A percentile compares a stretch with the other conserved stretches of the same genome.
These are phyloP conservation scores for Leuctra nigra DNA, from an alignment of 2,888 invertebrate species.

Conservation along the genomic window DNA sequence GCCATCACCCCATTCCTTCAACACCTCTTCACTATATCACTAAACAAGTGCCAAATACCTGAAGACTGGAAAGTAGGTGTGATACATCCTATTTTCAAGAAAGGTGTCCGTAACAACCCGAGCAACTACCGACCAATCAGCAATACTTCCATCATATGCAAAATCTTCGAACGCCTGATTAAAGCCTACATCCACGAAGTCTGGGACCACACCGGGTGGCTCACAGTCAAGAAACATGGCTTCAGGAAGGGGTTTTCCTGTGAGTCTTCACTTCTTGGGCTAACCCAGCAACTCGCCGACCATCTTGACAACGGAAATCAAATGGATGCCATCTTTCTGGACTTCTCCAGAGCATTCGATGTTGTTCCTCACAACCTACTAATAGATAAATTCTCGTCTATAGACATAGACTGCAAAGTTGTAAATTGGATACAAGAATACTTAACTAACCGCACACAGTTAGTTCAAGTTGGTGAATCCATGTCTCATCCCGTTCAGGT, in stretches of 20 bases:
- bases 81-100: not conserved
- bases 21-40: not conserved
- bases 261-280: not conserved
- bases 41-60: not conserved
- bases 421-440: not conserved
- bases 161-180: not conserved
- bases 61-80: not conserved
- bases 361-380: constrained; percentile 1
- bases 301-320: not conserved
- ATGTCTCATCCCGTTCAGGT: not conserved
- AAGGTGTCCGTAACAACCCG: not conserved
- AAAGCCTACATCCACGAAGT: not conserved
- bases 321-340: not conserved
- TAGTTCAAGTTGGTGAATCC: not conserved
- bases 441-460: not conserved
- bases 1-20: not conserved
- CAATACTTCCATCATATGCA: not conserved
- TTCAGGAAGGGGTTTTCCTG: not conserved
- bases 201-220: not conserved
- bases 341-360: constrained; percentile 2
- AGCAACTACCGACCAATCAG: not conserved
- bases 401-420: not conserved
- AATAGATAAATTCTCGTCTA: not conserved
- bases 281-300: constrained; percentile 1
- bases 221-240: not conserved